These are phyloP conservation scores for Margarornis squamiger DNA, from an alignment of 2,797 vertebrate genomes.

Conservation along the genomic window DNA sequence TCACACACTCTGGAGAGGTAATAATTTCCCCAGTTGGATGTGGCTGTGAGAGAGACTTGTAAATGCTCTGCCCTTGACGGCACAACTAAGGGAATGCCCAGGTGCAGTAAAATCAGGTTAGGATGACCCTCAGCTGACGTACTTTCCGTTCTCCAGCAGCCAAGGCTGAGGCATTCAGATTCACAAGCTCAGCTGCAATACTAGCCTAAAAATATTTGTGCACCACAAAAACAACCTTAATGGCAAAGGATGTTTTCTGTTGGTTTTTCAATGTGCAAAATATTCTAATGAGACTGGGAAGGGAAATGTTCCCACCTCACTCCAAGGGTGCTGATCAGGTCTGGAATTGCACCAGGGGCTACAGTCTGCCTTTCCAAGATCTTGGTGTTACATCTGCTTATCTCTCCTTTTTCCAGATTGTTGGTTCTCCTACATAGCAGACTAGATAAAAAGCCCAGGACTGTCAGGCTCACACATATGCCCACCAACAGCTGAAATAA, in stretches of 20 bases:
- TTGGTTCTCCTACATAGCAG: background rate
- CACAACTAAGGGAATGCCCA: background rate
- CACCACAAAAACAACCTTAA: background rate
- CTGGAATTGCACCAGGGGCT: background rate
- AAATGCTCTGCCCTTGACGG: background rate
- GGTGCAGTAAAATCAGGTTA: background rate
- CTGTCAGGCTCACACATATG: background rate
- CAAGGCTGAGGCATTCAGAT: background rate
- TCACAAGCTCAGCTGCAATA: background rate
- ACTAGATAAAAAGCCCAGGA: background rate
- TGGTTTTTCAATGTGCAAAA: background rate
- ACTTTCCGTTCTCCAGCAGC: background rate
- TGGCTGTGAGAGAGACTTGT: background rate
- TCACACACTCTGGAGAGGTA: background rate
- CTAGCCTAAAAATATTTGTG: background rate
- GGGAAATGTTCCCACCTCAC: background rate
- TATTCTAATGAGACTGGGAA: background rate
- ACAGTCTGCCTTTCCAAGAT: background rate
- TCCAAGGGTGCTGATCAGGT: no score
- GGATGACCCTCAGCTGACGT: background rate
- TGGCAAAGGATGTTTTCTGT: background rate
- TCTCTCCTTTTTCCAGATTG: background rate
- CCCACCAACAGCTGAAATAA: background rate
- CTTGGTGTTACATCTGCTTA: rapidly evolving
- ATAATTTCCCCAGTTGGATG: background rate